Percentiles rank a stretch among this genome's conserved stretches.
Conservation (phyloP, 2,888 invertebrate genomes). For the Sminthurinus aureus region DNA sequence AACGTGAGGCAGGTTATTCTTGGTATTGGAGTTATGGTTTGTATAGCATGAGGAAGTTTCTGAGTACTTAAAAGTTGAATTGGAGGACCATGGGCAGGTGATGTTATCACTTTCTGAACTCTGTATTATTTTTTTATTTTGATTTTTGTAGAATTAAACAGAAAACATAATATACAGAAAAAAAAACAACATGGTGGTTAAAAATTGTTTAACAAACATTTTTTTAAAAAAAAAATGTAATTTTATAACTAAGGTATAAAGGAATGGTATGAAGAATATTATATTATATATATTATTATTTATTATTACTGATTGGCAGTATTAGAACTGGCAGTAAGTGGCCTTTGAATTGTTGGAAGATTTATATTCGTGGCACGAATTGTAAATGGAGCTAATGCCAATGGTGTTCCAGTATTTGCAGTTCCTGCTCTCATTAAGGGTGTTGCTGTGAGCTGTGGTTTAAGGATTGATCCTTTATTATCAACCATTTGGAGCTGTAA, state of each 20-base stretch:
- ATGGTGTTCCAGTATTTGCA: conserved; percentile 42
- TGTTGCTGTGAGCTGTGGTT: conserved; percentile 52
- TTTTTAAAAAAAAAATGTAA: no score
- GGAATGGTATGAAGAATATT: no score
- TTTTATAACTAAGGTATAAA: no score
- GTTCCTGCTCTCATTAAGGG: conserved; percentile 55
- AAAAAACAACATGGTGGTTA: neutral
- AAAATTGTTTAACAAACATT: neutral
- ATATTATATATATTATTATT: neutral
- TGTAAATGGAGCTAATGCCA: conserved; percentile 56
- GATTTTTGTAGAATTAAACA: conserved; percentile 8
- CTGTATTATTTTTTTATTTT: conserved; percentile 33
- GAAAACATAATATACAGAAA: conserved; percentile 39
- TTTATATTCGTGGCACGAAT: conserved; percentile 48
- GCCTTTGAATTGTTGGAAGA: conserved; percentile 51
- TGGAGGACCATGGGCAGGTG: conserved; percentile 61
- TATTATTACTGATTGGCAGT: conserved; percentile 52
- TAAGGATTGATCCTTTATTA: conserved; percentile 55
- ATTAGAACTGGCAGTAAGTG: conserved; percentile 46
- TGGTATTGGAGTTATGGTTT: conserved; percentile 54
- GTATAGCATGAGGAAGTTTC: conserved; percentile 52
- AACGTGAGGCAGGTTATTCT: conserved; percentile 53
- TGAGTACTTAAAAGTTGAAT: conserved; percentile 58
- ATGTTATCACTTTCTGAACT: conserved; percentile 61
- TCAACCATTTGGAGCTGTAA: conserved; percentile 57